phyloP scores from a whole-genome alignment of 2,888 invertebrate genomes.

The Andrena bucephala region DNA sequence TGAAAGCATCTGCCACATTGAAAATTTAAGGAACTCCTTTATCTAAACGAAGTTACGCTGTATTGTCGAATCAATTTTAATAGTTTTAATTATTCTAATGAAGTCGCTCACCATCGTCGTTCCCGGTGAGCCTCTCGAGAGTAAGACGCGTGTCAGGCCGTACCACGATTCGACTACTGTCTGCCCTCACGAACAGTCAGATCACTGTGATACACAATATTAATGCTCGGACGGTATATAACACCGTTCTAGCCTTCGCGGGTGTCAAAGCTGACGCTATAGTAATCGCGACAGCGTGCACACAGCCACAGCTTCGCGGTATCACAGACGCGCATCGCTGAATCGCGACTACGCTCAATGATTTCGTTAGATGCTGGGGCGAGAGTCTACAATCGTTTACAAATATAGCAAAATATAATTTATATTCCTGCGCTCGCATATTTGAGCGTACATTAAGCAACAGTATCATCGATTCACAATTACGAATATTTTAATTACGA shows the following conservation, averaged over 20 bases:
- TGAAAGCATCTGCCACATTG: not conserved
- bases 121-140: constrained; percentile 12
- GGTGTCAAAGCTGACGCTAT: constrained; percentile 51
- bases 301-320: not conserved
- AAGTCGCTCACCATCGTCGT: constrained; percentile 69
- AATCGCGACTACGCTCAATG: not conserved
- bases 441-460: not conserved
- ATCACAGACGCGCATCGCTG: not conserved
- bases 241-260: constrained; percentile 60
- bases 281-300: constrained; percentile 42
- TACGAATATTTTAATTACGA: not conserved
- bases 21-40: too few relatives aligned
- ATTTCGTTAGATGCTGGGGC: not conserved
- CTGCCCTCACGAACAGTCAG: constrained; percentile 62
- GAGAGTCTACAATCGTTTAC: not conserved
- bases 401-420: not conserved
- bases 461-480: too few relatives aligned
- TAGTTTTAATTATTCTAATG: not conserved
- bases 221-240: constrained; percentile 63
- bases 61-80: not conserved
- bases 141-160: constrained; percentile 54
- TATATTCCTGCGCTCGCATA: not conserved
- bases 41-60: too few relatives aligned
- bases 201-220: constrained; percentile 70
- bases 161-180: constrained; percentile 69